Evolutionary conservation across 2,888 invertebrate species (phyloP), one percentile per base, ranked within the genome.

Genomic region (Gymnoscelis rufifasciata): DNA sequence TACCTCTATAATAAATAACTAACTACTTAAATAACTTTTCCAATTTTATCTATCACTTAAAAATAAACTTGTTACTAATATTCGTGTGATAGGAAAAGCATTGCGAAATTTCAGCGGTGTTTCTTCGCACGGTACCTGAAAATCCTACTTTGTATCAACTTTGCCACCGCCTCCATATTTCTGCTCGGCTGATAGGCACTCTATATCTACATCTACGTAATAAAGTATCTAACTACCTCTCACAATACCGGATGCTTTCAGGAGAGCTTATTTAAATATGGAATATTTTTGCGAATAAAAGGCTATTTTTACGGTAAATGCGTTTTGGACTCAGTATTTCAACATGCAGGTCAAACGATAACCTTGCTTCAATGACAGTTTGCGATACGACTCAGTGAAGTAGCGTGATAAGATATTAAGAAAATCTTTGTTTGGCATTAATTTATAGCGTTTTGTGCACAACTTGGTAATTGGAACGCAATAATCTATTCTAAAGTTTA

Each of bases 141-240:
- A 81, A 80, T 78, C 74, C 72, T 77, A 80, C 82, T 82, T 80
- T 74, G 81, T 79, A 82, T 83, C 80, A 82, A 82, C 78, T 83
- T 81, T 80, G 79, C 71, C 67, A 68, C 63, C 68, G 78, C 78
- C 77, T 79, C 83, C 83, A 83, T 81, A 81, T 79, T 83, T 81
- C 83, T 77, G 71, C 71, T 57, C 56, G 66, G 57, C 69, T 69
- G 78, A 74, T 78, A 73, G 74, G 66, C 71, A 69, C 71, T 68
- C 65, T 47, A 54, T 35, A 35, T 35, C 59, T 62, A 70, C 76
- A 73, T 72, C 70, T 68, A 71, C 70, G 64, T 71, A 64, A 66
- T 62, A 61, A 62, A 70, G 65, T 64, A 59, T 52, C 59, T 61
- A 57, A 51, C 57, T 47, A 41, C 31, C 40, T 43, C 42, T 36